Base-by-base conservation (phyloP, 2,113 vertebrate species). In the Epinephelus lanceolatus region DNA sequence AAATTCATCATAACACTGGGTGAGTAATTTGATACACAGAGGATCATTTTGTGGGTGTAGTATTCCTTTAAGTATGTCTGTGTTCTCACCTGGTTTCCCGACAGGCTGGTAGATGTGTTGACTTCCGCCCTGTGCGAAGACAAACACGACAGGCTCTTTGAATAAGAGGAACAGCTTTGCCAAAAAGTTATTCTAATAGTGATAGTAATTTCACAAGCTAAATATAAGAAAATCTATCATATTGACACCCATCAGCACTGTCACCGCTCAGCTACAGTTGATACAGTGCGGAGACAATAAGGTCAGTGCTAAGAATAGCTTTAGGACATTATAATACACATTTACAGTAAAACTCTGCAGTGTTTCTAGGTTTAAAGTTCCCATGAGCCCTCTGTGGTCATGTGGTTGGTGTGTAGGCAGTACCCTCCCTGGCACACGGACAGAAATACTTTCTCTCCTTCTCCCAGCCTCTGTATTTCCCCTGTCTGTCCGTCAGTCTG, bases 101-200 rank as follows among this genome's bases (percentile, higher is more conserved):
- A 94, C 71, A 63, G 94, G 94, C 17, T 94, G 94, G 52, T 94
- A 94, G 86, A 94, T 94, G 17, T 94, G 91, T 63, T 93, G 94
- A 66, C 88, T 93, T 76, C 93, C 93, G 68, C 90, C 71, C 94
- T 94, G 86, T n/a, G 53, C 14, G 82, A 2, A 80, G 30, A 90
- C 2, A 86, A 57, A 71, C 37, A 83, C 17, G n/a, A 59, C 21
- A 71, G 71, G 17, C 21, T 21, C 10, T 40, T 19, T 37, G 15
- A 59, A 60, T 13, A 40, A 18, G 55, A 30, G 1, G 11, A 21
- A 21, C n/a, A 5, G 15, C 6, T 12, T 42, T 6, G 5, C 21
- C 4, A 19, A 40, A 59, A 27, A 25, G 9, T 27, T 14, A 1
- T 37, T 6, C 30, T 30, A 42, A 42, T 9, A 42, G 5, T 19